Evolutionary conservation across 2,113 vertebrate species (phyloP).

Genomic region (Mormyrus iriodes): DNA sequence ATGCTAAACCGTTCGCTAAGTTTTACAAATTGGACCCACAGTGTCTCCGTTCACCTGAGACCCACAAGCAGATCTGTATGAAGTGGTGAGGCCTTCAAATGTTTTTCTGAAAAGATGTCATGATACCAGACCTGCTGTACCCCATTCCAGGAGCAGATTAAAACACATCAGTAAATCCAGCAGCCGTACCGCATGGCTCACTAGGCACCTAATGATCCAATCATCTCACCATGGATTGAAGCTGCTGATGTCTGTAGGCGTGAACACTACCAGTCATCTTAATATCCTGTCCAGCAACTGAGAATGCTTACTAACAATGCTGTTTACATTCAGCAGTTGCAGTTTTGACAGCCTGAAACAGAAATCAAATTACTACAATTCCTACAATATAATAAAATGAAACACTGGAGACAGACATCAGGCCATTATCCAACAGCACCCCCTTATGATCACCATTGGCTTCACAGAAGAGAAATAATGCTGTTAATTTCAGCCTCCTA

Average conservation of each 20-base stretch:
- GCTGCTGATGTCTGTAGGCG: background rate
- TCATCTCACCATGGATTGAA: background rate
- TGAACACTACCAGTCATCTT: background rate
- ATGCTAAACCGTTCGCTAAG: background rate
- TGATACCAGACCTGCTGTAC: too few relatives aligned
- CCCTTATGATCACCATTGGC: background rate
- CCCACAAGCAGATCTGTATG: background rate
- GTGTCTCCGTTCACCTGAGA: background rate
- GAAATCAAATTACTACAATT: background rate
- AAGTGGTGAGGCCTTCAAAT: background rate
- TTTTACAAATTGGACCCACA: background rate
- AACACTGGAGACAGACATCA: background rate
- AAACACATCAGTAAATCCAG: background rate
- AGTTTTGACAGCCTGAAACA: background rate
- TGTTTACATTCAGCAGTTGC: background rate
- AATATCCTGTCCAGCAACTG: background rate
- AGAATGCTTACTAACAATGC: background rate
- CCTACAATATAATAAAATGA: background rate
- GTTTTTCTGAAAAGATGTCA: background rate
- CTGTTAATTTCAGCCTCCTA: background rate
- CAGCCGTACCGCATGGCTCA: background rate
- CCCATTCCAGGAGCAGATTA: too few relatives aligned
- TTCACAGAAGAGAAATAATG: background rate
- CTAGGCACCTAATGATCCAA: background rate
- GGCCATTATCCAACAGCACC: constrained; percentile 7